Conservation (phyloP, 2,888 invertebrate genomes). For the Vandiemenella viatica region DNA sequence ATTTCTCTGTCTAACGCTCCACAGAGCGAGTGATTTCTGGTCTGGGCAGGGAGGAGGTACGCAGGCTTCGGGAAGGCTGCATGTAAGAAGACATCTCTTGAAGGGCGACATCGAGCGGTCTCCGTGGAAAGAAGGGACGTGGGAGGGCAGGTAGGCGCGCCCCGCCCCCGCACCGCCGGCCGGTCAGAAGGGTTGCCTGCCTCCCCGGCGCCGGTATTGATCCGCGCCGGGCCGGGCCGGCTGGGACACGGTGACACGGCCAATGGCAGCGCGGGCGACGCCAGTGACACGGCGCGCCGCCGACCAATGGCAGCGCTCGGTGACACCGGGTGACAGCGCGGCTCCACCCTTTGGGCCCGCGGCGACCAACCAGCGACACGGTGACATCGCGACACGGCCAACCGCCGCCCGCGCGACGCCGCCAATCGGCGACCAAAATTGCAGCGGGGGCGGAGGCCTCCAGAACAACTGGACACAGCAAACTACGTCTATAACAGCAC, state of each 20-base stretch:
- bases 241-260: neutral
- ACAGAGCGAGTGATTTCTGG: too few species aligned
- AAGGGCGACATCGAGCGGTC: neutral
- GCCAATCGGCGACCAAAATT: neutral
- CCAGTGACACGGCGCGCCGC: slow-evolving; percentile 1
- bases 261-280: neutral
- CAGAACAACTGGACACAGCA: too few species aligned
- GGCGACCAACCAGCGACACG: neutral
- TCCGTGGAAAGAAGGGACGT: neutral
- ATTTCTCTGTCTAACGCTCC: too few species aligned
- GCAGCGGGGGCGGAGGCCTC: too few species aligned
- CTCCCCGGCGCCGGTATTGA: neutral
- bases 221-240: neutral
- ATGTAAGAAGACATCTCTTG: neutral
- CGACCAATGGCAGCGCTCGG: neutral
- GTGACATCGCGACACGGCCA: neutral
- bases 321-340: neutral
- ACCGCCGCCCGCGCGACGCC: neutral
- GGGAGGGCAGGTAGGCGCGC: neutral
- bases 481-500: too few species aligned
- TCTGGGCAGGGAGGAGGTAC: too few species aligned
- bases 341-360: neutral
- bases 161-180: too few species aligned
- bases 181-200: neutral
- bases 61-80: too few species aligned